Evolutionary conservation across 2,888 invertebrate species (phyloP), one percentile per base, ranked within the genome.

Genomic region (Phaonia tiefii): DNA sequence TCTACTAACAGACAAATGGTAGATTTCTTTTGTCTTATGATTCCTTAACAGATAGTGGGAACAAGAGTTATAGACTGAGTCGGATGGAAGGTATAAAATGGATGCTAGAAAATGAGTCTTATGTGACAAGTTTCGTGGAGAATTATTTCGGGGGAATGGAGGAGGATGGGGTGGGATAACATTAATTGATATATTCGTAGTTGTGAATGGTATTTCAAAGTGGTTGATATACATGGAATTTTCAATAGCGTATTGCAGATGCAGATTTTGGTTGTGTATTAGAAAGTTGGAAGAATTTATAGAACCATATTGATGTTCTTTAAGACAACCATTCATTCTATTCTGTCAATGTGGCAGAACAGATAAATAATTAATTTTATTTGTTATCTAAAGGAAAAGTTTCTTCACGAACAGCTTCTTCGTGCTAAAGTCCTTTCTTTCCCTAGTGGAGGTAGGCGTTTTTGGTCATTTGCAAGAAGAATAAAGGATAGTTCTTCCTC

Each of bases 1-100:
- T 10, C 42, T 2, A 5, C n/a, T 17, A 46, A 49, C 17, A 22
- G 25, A 54, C 54, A 54, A 54, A 54, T 54, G 54, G 54, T 20
- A 54, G 54, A 54, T 54, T 54, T 54, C 54, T 54, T 54, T 11
- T 25, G 54, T 54, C 25, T 54, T 54, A 25, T 54, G 54, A 54
- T 54, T 7, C 54, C 25, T 25, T 25, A 10, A 54, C 7, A 54
- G 44, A 54, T 20, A 54, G 22, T 13, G 13, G 22, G 4, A 4
- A 2, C 8, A 54, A 54, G 54, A 54, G 25, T 54, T 54, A 54
- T 54, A 54, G 54, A 54, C 54, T 54, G 54, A 54, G 54, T 54
- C 10, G 54, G 54, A 25, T 54, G 54, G 25, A 54, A 54, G 54
- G 22, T 54, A 54, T 54, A 54, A 54, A 54, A 54, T 11, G 22